Conservation (phyloP, 2,113 vertebrate species). For the Athene noctua region DNA sequence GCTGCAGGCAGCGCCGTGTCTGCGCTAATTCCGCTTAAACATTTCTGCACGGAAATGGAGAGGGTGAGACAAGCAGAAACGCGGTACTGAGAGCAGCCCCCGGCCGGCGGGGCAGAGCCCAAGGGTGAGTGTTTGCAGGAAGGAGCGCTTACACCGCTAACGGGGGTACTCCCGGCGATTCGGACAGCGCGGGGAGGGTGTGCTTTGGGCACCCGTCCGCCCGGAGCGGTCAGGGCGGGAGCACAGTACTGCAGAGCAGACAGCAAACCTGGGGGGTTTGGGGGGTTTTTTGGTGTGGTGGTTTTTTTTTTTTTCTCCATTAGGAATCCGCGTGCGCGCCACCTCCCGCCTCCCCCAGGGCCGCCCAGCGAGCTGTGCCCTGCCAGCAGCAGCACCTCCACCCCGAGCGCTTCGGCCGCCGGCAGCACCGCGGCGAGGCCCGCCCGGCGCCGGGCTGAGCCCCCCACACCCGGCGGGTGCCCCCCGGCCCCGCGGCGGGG, state of each 20-base stretch:
- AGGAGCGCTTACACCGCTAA: neutral
- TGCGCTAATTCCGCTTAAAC: neutral
- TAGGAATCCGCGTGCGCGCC: too few species aligned
- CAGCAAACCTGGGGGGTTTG: neutral
- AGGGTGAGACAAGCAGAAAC: neutral
- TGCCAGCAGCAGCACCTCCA: neutral
- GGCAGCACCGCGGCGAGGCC: neutral
- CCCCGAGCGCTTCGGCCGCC: rapidly evolving
- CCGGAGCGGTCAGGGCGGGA: neutral
- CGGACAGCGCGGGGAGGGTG: neutral
- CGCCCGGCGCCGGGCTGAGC: rapidly evolving
- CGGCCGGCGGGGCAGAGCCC: neutral
- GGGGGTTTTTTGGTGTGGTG: too few species aligned
- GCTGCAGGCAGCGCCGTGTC: neutral
- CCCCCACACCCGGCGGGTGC: neutral
- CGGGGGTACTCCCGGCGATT: neutral
- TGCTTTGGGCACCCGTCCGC: neutral
- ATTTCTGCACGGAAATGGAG: neutral
- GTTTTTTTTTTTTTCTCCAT: too few species aligned
- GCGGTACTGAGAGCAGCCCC: neutral
- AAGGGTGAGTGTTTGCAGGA: neutral
- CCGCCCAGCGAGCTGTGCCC: neutral
- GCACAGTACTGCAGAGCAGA: neutral
- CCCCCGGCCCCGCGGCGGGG: too few species aligned
- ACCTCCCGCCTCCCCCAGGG: neutral